Conservation (phyloP, 30 jellyfish, hydroid and myxozoan species). For the Pseudorhiza aurosa region DNA sequence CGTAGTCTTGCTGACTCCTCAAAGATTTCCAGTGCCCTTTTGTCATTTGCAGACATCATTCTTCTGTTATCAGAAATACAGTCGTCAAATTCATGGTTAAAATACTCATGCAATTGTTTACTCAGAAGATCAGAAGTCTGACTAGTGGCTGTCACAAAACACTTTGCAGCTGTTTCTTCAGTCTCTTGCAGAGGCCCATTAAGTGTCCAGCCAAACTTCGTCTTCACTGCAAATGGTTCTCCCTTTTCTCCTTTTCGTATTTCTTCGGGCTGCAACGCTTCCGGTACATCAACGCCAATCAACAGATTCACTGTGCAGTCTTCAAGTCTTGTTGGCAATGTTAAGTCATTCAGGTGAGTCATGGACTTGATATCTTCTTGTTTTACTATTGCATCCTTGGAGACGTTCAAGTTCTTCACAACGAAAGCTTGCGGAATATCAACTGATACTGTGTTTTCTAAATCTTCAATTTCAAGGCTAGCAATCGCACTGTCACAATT, state of each 20-base stretch:
- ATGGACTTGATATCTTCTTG: slow-evolving; percentile 45
- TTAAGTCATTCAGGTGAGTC: slow-evolving; percentile 30
- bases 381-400: slow-evolving; percentile 6
- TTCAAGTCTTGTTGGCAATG: slow-evolving; percentile 20
- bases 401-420: not conserved
- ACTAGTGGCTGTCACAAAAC: not conserved
- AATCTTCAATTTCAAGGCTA: slow-evolving; percentile 22
- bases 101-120: slow-evolving; percentile 20
- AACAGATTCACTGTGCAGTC: slow-evolving; percentile 38
- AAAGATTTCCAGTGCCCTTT: slow-evolving; percentile 21
- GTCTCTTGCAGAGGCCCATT: slow-evolving; percentile 50
- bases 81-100: slow-evolving; percentile 27
- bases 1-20: slow-evolving; percentile 18
- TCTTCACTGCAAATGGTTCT: slow-evolving; percentile 66
- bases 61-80: slow-evolving; percentile 20
- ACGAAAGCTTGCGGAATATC: slow-evolving; percentile 7
- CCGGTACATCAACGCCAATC: slow-evolving; percentile 59
- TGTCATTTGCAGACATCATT: slow-evolving; percentile 25
- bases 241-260: slow-evolving; percentile 45
- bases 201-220: slow-evolving; percentile 70
- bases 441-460: slow-evolving; percentile 15
- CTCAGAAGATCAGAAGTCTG: slow-evolving; percentile 13
- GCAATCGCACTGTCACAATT: slow-evolving; percentile 35
- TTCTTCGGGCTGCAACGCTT: slow-evolving; percentile 70
- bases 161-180: slow-evolving; percentile 5